A percentile compares a stretch with the other conserved stretches of the same genome.
These are phyloP conservation scores for Amphimedon queenslandica DNA, from an alignment of 37 sponge, comb jelly and placozoan genomes.

Conservation along the genomic window DNA sequence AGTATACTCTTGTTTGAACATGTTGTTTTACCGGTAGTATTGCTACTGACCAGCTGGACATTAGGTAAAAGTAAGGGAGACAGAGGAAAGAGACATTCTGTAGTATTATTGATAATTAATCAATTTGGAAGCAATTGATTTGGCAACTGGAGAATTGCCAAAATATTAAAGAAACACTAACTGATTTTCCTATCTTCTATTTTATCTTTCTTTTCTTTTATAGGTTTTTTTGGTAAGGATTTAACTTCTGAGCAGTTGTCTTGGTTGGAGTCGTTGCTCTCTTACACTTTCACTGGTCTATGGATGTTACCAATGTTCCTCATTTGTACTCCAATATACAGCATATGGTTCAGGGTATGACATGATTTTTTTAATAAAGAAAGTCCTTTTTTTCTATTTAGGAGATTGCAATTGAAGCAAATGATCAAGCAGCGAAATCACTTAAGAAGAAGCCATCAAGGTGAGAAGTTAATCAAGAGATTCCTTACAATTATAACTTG, in stretches of 20 bases:
- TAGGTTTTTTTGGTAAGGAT: slow-evolving; percentile 23
- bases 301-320: slow-evolving; percentile 96
- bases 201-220: not conserved
- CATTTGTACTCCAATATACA: slow-evolving; percentile 90
- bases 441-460: too few species aligned
- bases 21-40: slow-evolving; percentile 39
- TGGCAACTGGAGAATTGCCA: not conserved
- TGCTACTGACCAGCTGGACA: slow-evolving; percentile 1
- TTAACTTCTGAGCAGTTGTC: slow-evolving; percentile 10
- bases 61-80: too few species aligned
- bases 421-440: not conserved
- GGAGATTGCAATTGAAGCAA: slow-evolving; percentile 1
- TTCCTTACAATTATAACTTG: too few species aligned
- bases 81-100: too few species aligned
- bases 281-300: slow-evolving; percentile 77
- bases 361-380: not conserved
- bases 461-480: too few species aligned
- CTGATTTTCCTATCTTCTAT: not conserved
- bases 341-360: slow-evolving; percentile 84
- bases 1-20: slow-evolving; percentile 61
- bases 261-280: slow-evolving; percentile 58
- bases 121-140: too few species aligned
- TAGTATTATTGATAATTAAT: not conserved
- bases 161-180: not conserved
- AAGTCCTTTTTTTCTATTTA: not conserved